Percentiles rank a stretch among this genome's conserved stretches.
Evolutionary conservation across 2,113 vertebrate genomes (phyloP).

Genomic region (Colius striatus): DNA sequence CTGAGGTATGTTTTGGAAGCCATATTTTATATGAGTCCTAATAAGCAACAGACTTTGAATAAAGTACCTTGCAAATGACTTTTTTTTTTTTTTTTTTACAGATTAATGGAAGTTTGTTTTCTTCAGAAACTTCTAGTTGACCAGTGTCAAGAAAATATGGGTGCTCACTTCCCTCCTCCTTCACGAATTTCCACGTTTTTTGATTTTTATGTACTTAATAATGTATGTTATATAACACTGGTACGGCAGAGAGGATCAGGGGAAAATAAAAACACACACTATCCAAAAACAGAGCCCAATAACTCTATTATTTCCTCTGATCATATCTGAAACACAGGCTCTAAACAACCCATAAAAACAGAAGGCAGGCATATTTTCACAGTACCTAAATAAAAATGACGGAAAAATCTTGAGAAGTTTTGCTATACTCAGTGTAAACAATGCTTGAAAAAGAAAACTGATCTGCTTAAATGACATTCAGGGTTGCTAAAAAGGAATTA

Average conservation of each 20-base stretch:
- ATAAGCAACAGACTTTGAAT: not conserved
- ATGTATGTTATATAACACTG: not conserved
- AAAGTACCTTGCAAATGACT: not conserved
- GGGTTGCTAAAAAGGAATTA: not conserved
- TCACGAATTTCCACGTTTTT: not conserved
- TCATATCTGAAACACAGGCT: not conserved
- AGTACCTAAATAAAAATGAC: not conserved
- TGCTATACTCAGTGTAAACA: not conserved
- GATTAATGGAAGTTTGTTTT: not conserved
- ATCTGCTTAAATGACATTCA: not conserved
- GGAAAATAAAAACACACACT: not conserved
- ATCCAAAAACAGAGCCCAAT: not conserved
- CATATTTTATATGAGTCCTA: not conserved
- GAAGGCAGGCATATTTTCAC: not conserved
- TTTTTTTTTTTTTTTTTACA: not conserved
- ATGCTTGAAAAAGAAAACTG: not conserved
- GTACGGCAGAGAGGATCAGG: not conserved
- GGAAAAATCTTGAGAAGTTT: not conserved
- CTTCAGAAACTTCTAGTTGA: not conserved
- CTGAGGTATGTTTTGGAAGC: not conserved
- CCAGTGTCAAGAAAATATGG: not conserved
- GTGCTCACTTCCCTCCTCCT: not conserved
- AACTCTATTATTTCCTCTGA: not conserved
- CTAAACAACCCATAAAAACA: not conserved
- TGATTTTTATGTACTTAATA: not conserved